A percentile compares a stretch with the other conserved stretches of the same genome.
These are phyloP conservation scores for Megalops cyprinoides DNA, from an alignment of 2,797 vertebrate genomes.

Conservation along the genomic window DNA sequence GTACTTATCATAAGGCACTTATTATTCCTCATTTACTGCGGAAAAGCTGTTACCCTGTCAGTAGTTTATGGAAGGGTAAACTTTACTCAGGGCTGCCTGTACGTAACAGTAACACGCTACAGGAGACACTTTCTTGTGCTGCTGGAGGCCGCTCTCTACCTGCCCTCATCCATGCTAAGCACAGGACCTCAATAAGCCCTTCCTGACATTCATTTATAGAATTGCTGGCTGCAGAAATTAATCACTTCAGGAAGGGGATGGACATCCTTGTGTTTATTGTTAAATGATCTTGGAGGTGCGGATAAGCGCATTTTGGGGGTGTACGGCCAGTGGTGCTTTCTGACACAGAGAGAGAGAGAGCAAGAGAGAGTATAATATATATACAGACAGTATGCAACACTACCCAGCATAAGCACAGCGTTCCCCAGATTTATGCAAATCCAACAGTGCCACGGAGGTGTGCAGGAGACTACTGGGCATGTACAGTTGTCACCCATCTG, in stretches of 20 bases:
- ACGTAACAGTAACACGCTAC: slow-evolving; percentile 50
- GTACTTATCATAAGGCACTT: slow-evolving; percentile 42
- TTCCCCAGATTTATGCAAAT: neutral
- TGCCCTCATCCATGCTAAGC: slow-evolving; percentile 33
- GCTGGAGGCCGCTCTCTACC: slow-evolving; percentile 26
- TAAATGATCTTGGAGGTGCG: slow-evolving; percentile 46
- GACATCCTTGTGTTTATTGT: slow-evolving; percentile 48
- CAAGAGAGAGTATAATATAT: too few relatives aligned
- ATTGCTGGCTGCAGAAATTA: slow-evolving; percentile 45
- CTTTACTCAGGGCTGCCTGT: slow-evolving; percentile 40
- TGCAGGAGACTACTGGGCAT: too few relatives aligned
- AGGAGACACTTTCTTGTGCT: slow-evolving; percentile 20
- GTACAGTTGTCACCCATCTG: too few relatives aligned
- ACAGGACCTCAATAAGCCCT: slow-evolving; percentile 44
- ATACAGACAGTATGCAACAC: neutral
- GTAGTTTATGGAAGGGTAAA: slow-evolving; percentile 47
- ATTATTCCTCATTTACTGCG: slow-evolving; percentile 45
- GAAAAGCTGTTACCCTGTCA: slow-evolving; percentile 44
- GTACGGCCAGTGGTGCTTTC: too few relatives aligned
- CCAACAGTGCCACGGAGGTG: neutral
- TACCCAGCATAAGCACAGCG: neutral
- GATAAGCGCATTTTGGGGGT: slow-evolving; percentile 31
- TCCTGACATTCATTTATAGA: slow-evolving; percentile 50
- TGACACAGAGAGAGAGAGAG: too few relatives aligned
- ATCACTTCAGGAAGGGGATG: slow-evolving; percentile 40